Evolutionary conservation across 2,888 invertebrate species (phyloP).

Genomic region (Scaptomyza parva): DNA sequence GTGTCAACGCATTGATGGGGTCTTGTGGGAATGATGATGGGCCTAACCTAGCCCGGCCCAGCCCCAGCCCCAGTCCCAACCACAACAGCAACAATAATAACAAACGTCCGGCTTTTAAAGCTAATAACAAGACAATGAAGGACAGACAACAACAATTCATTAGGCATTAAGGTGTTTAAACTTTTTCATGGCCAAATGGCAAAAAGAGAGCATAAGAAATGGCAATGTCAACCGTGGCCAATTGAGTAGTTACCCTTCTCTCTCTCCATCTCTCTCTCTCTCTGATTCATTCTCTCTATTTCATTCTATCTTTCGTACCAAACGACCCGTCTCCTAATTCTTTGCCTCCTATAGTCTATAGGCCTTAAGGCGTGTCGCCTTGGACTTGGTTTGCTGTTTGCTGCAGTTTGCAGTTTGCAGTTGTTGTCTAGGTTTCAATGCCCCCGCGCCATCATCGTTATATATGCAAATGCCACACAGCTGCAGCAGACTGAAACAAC

Average conservation of each 20-base stretch:
- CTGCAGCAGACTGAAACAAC: conserved; percentile 63
- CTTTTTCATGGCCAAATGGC: conserved; percentile 73
- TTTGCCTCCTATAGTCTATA: conserved; percentile 1
- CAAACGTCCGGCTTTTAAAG: conserved; percentile 46
- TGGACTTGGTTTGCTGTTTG: conserved; percentile 59
- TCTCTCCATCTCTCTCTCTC: not conserved
- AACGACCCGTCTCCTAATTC: conserved; percentile 8
- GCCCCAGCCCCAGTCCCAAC: conserved; percentile 11
- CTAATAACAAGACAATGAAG: conserved; percentile 60
- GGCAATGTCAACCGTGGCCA: conserved; percentile 71
- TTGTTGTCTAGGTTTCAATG: conserved; percentile 74
- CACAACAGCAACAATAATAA: not conserved
- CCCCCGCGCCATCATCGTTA: conserved; percentile 46
- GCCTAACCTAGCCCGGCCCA: conserved; percentile 44
- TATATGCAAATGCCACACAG: conserved; percentile 74
- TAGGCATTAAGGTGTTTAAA: conserved; percentile 67
- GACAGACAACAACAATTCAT: conserved; percentile 39
- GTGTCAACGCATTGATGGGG: conserved; percentile 53
- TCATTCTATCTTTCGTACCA: not conserved
- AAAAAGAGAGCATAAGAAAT: conserved; percentile 58
- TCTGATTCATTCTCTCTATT: not conserved
- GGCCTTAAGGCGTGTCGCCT: conserved; percentile 51
- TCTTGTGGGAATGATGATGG: conserved; percentile 6
- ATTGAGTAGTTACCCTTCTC: conserved; percentile 61
- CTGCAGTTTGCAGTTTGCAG: conserved; percentile 28